phyloP scores from a whole-genome alignment of 2,113 vertebrate species.

The Gopherus flavomarginatus region DNA sequence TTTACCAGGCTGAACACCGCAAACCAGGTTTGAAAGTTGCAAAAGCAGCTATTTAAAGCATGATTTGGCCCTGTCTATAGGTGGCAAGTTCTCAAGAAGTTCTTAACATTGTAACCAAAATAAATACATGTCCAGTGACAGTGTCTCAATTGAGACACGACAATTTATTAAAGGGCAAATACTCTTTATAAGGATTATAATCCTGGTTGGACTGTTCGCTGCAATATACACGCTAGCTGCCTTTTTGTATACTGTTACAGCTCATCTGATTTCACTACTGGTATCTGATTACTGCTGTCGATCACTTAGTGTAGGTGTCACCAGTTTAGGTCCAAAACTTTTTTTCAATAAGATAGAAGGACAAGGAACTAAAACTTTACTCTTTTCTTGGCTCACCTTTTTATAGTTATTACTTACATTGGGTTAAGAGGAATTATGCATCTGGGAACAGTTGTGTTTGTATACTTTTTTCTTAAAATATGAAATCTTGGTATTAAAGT shows the following conservation, averaged over 20 bases:
- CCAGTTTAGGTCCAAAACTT: background rate
- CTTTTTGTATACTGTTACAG: background rate
- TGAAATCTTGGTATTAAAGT: background rate
- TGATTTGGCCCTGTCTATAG: background rate
- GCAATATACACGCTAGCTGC: background rate
- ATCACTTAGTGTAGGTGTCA: background rate
- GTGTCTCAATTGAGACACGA: background rate
- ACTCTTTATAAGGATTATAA: background rate
- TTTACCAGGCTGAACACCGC: background rate
- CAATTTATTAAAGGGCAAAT: background rate
- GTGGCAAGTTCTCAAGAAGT: background rate
- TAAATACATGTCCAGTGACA: background rate
- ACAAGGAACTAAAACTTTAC: background rate
- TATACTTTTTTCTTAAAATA: conserved; percentile 6
- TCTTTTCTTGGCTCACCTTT: background rate
- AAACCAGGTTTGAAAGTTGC: background rate
- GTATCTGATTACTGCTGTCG: background rate
- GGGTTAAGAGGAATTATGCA: background rate
- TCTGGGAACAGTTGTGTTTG: background rate
- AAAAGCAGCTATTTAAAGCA: background rate
- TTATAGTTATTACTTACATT: background rate
- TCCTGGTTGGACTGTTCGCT: background rate
- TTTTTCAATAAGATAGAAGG: background rate
- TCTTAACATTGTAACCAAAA: background rate
- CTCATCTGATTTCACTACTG: background rate